Evolutionary conservation across 1,140 invertebrate genomes (phyloP).

Genomic region (Atta cephalotes): DNA sequence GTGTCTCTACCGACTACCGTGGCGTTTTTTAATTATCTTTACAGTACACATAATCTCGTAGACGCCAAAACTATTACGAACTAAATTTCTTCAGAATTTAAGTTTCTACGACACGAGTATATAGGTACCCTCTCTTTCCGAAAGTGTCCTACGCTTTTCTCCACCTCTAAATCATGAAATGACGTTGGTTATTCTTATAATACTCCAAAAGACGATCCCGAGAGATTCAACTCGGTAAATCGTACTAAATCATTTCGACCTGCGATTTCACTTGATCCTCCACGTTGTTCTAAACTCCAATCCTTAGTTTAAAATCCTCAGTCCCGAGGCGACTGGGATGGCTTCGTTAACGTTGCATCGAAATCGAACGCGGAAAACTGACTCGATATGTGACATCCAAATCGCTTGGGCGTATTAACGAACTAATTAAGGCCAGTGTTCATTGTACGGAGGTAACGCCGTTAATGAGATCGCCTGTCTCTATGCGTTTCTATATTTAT

Average conservation of each 20-base stretch:
- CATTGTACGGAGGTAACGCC: conserved; percentile 9
- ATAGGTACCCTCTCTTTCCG: not conserved
- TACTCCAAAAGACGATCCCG: not conserved
- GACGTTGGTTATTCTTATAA: not conserved
- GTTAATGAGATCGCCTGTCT: conserved; percentile 52
- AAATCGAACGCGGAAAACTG: not conserved
- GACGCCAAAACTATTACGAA: not conserved
- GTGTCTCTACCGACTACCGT: conserved; percentile 2
- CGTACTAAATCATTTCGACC: not conserved
- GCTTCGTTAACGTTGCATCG: conserved; percentile 9
- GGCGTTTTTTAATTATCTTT: conserved; percentile 16
- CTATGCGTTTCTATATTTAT: conserved; percentile 59
- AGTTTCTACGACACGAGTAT: not conserved
- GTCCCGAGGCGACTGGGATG: not conserved
- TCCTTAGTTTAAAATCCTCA: too few species aligned
- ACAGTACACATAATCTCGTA: not conserved
- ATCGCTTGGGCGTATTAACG: conserved; percentile 47
- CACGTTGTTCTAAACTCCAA: not conserved
- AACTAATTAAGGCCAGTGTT: conserved; percentile 58
- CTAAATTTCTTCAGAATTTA: not conserved
- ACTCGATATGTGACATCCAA: not conserved
- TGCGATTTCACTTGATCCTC: not conserved
- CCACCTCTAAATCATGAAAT: not conserved
- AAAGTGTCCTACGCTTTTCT: not conserved
- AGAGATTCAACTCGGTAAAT: not conserved